Conservation (phyloP, 2,113 vertebrate genomes). For the Girardinichthys multiradiatus region DNA sequence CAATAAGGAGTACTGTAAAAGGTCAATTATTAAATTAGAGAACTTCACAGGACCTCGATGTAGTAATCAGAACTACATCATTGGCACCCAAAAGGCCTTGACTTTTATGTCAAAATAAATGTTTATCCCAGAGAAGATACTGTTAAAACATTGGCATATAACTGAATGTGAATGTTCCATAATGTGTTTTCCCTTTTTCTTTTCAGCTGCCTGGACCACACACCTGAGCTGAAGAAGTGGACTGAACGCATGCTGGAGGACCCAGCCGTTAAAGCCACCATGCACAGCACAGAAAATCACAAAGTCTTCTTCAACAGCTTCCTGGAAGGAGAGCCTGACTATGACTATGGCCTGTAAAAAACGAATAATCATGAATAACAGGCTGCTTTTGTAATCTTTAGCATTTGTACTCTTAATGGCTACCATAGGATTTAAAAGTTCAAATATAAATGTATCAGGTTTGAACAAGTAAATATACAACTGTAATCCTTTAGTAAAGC, state of each 20-base stretch:
- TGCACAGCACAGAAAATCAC: conserved; percentile 63
- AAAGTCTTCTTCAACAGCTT: conserved; percentile 77
- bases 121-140: neutral
- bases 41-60: neutral
- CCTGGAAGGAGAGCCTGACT: conserved; percentile 80
- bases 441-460: too few relatives aligned
- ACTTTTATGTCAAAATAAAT: neutral
- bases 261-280: conserved; percentile 78
- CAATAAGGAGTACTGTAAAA: neutral
- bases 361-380: neutral
- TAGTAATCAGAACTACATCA: neutral
- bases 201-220: conserved; percentile 74
- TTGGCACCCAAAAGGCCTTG: neutral
- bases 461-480: too few relatives aligned
- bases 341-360: conserved; percentile 84
- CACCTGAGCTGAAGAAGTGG: conserved; percentile 85
- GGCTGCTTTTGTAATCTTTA: neutral
- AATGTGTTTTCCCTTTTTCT: conserved; percentile 37
- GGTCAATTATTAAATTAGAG: neutral
- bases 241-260: conserved; percentile 83
- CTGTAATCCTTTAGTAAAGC: too few relatives aligned
- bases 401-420: neutral
- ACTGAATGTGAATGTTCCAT: neutral
- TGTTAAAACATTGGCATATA: neutral
- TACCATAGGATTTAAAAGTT: neutral